Conservation (phyloP, 1,140 invertebrate genomes). For the Leptinotarsa lineolata region DNA sequence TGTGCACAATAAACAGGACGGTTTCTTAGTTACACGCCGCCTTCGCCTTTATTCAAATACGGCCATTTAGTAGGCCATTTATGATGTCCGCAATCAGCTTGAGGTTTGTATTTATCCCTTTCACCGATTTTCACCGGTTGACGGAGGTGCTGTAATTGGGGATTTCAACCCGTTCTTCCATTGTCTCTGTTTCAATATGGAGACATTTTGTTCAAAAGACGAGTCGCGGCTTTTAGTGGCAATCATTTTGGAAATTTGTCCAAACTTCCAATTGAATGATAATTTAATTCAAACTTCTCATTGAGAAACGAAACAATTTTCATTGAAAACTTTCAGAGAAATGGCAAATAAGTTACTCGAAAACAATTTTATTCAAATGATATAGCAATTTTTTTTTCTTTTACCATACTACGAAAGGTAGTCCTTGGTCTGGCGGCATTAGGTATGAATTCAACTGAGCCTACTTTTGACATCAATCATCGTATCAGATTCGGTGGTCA, state of each 20-base stretch:
- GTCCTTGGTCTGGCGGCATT: too few species aligned
- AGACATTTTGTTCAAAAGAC: background rate
- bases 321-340: too few species aligned
- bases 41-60: slow-evolving; percentile 19
- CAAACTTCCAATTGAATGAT: too few species aligned
- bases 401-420: too few species aligned
- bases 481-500: too few species aligned
- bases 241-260: background rate
- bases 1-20: slow-evolving; percentile 17
- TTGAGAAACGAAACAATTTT: too few species aligned
- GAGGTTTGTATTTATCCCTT: slow-evolving; percentile 24
- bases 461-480: too few species aligned
- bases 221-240: background rate
- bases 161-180: slow-evolving; percentile 2
- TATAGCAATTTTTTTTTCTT: too few species aligned
- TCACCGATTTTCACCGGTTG: slow-evolving; percentile 3
- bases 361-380: too few species aligned
- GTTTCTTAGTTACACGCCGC: slow-evolving; percentile 24
- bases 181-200: slow-evolving; percentile 7
- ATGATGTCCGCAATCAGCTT: slow-evolving; percentile 21
- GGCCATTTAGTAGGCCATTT: slow-evolving; percentile 18
- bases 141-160: slow-evolving; percentile 13
- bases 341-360: too few species aligned
- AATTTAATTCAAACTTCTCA: too few species aligned
- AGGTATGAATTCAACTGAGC: too few species aligned